Evolutionary conservation across 2,797 vertebrate genomes (phyloP).

Genomic region (Brachymystax lenok): DNA sequence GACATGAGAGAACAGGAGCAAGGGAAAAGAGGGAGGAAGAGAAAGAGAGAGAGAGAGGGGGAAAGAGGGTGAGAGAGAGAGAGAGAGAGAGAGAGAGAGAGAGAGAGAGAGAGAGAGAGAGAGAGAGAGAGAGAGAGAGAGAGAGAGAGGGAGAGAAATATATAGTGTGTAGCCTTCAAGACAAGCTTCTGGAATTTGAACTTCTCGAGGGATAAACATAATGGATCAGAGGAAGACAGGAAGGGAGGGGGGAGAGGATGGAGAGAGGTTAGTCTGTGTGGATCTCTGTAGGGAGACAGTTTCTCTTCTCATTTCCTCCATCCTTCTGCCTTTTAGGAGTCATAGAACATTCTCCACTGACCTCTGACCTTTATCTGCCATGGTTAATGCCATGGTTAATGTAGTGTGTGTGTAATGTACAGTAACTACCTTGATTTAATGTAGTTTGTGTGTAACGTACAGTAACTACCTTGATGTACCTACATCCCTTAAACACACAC

Average conservation of each 20-base stretch:
- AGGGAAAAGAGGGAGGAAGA: not conserved
- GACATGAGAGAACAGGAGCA: not conserved
- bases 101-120: constrained; percentile 3
- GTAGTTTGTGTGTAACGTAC: not conserved
- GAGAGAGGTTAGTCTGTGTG: constrained; percentile 10
- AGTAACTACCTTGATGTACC: too few relatives aligned
- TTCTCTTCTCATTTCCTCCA: not conserved
- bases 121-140: not conserved
- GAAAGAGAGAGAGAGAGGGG: too few relatives aligned
- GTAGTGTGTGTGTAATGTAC: not conserved
- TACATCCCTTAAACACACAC: too few relatives aligned
- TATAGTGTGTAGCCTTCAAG: not conserved
- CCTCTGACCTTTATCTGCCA: not conserved
- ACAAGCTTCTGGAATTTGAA: too few relatives aligned
- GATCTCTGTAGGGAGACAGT: not conserved
- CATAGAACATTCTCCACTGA: not conserved
- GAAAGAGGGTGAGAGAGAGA: not conserved
- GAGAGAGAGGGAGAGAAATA: not conserved
- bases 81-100: not conserved
- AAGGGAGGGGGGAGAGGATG: constrained; percentile 52
- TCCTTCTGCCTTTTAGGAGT: not conserved
- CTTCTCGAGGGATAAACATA: not conserved
- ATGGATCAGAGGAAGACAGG: constrained; percentile 30
- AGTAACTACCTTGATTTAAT: too few relatives aligned
- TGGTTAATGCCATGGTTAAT: too few relatives aligned